Base-by-base conservation (phyloP, 2,888 invertebrate species). In the Drosophila sordidula region DNA sequence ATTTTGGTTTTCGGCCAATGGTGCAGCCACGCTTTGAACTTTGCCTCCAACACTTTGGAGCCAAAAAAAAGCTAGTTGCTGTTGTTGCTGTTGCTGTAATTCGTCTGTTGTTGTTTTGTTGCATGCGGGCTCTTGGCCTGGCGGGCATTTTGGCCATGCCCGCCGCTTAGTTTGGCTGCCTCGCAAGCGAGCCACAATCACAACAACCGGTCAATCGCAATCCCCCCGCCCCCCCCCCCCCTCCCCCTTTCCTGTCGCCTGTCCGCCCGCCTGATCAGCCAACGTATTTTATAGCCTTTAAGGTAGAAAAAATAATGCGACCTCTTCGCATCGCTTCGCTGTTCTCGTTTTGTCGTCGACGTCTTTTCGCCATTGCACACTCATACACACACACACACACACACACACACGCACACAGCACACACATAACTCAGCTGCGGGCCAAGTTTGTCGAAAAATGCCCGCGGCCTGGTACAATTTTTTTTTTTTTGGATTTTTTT, bases 381-480 rank as follows among this genome's bases (percentile, higher is more conserved):
- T 14, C 25, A 29, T 1, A 12, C 32, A 51, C 57, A 67, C 49
- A 55, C 49, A 47, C 39, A 36, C 57, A 44, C 42, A 56, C 46
- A 18, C 18, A 36, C 54, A 55, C 32, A 62, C 38, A 36, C 39
- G 12, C 8, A 45, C 34, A 45, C 52, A 71, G 72, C 75, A 42
- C 59, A 66, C 75, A 82, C 76, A 87, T 83, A 83, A 83, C 83
- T 85, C 89, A 84, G 85, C 85, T 79, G 65, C 47, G 47, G 87
- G 85, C 76, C 44, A 87, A 85, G 85, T 85, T 87, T 79, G 89
- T 81, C 89, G 81, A 85, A 87, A 85, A 89, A 46, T 51, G 87
- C 85, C 66, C 1, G 22, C 34, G 63, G 78, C 78, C 3, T 80
- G 64, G 36, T 75, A 74, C 46, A 84, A 61, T 64, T 78, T 71